phyloP scores from a whole-genome alignment of 1,140 invertebrate species.

The Sitodiplosis mosellana region DNA sequence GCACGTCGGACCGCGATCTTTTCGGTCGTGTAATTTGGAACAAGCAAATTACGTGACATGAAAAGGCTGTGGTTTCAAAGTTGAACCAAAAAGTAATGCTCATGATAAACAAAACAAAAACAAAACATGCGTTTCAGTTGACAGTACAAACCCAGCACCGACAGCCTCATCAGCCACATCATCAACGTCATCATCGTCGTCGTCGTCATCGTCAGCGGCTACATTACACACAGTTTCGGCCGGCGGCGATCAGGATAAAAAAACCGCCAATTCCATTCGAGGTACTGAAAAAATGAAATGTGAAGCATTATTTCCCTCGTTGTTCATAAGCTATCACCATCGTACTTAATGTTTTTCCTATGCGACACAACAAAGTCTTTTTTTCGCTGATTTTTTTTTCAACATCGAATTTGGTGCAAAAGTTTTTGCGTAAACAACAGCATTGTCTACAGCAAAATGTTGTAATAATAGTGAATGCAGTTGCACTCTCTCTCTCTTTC shows the following conservation, averaged over 20 bases:
- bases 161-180: background rate
- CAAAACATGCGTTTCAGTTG: conserved; percentile 1
- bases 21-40: background rate
- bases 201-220: conserved; percentile 1
- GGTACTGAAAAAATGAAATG: conserved; percentile 19
- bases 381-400: too few relatives aligned
- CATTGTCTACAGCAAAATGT: background rate
- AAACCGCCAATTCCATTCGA: conserved; percentile 40
- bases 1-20: too few relatives aligned
- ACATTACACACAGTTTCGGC: background rate
- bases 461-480: background rate
- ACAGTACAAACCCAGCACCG: conserved; percentile 7
- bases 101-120: too few relatives aligned
- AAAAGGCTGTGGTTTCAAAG: background rate
- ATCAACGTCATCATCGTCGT: conserved; percentile 1
- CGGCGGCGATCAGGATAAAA: conserved; percentile 28
- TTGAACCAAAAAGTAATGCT: too few relatives aligned
- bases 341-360: too few relatives aligned
- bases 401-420: background rate
- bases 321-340: too few relatives aligned
- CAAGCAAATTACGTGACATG: background rate
- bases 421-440: background rate
- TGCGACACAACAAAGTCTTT: too few relatives aligned
- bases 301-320: too few relatives aligned
- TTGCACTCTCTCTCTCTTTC: background rate